phyloP scores from a whole-genome alignment of 2,113 vertebrate species.

The Petrocephalus zakoni region DNA sequence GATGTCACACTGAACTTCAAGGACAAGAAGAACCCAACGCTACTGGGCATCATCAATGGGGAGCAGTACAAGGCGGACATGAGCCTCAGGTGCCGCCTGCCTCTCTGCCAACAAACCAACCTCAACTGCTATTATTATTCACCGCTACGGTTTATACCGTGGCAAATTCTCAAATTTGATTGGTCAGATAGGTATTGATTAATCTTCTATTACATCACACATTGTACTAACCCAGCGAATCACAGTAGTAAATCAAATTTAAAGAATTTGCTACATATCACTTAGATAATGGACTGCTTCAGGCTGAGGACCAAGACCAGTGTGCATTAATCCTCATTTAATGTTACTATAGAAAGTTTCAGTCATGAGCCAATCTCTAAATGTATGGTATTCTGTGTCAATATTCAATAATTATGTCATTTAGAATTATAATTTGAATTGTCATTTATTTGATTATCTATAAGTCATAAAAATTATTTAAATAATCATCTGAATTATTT shows the following conservation, averaged over 20 bases:
- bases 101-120: not conserved
- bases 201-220: not conserved
- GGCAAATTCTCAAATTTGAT: not conserved
- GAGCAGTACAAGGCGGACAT: constrained; percentile 94
- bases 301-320: not conserved
- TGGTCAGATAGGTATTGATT: not conserved
- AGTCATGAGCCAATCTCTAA: not conserved
- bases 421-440: not conserved
- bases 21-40: constrained; percentile 86
- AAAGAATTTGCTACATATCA: not conserved
- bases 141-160: not conserved
- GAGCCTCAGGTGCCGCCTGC: constrained; percentile 75
- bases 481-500: not conserved
- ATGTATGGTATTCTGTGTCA: not conserved
- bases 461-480: no score
- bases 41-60: constrained; percentile 89
- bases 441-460: not conserved
- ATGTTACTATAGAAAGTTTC: not conserved
- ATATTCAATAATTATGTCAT: not conserved
- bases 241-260: not conserved
- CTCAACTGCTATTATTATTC: not conserved
- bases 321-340: not conserved
- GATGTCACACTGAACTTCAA: constrained; percentile 97
- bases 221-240: not conserved
- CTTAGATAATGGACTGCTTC: not conserved